phyloP scores from a whole-genome alignment of 2,797 vertebrate species.

The Phaenicophaeus curvirostris region DNA sequence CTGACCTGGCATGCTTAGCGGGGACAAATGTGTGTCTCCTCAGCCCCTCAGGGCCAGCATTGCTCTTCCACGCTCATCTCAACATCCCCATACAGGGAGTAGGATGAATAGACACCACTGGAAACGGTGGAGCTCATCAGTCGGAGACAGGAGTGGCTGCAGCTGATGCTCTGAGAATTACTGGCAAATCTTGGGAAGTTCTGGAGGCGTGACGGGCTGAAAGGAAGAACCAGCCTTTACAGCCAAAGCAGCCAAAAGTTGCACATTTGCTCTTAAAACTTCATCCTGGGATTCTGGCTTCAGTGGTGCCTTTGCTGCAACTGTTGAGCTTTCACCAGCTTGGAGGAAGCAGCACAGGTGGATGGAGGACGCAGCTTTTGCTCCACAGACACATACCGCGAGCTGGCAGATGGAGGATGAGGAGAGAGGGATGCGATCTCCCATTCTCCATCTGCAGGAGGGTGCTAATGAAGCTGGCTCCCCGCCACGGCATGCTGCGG shows the following conservation, averaged over 20 bases:
- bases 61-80: background rate
- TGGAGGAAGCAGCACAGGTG: background rate
- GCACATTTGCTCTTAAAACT: background rate
- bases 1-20: background rate
- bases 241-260: background rate
- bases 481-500: accelerated
- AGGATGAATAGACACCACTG: accelerated
- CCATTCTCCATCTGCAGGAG: background rate
- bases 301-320: accelerated
- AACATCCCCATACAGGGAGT: accelerated
- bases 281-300: background rate
- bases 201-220: background rate
- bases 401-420: background rate
- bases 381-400: accelerated
- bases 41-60: background rate
- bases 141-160: accelerated
- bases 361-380: background rate
- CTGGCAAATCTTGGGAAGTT: background rate
- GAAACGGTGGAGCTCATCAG: background rate
- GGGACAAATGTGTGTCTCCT: background rate
- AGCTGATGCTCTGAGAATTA: background rate
- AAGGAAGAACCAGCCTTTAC: background rate
- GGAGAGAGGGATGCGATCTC: background rate
- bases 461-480: background rate
- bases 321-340: background rate